Percentiles rank a stretch among this genome's conserved stretches.
Conservation (phyloP, 2,113 vertebrate species). For the Acanthisitta chloris region DNA sequence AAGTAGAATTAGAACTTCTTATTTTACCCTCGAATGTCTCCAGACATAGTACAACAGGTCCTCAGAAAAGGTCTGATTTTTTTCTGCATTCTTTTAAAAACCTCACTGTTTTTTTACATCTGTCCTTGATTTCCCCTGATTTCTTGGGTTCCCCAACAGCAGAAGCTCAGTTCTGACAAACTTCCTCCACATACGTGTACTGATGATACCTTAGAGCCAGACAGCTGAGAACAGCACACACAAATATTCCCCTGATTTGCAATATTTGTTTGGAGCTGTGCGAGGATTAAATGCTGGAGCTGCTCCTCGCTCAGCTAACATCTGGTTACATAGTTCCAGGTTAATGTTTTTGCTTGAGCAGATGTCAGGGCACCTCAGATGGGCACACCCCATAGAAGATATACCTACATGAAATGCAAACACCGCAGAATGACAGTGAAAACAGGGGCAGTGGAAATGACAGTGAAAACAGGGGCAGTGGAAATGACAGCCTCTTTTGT, state of each 20-base stretch:
- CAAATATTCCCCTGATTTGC: neutral
- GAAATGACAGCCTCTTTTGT: neutral
- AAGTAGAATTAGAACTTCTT: neutral
- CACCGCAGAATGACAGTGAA: neutral
- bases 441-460: neutral
- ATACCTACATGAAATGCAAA: rapidly evolving
- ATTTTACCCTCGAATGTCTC: neutral
- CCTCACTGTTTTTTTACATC: neutral
- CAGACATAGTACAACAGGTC: neutral
- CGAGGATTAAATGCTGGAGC: neutral
- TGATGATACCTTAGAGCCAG: neutral
- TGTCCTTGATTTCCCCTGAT: neutral
- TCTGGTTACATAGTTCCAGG: neutral
- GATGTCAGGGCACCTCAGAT: neutral
- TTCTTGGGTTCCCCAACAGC: neutral
- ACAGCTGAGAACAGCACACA: neutral
- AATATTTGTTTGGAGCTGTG: neutral
- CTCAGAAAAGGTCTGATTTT: neutral
- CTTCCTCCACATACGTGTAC: rapidly evolving
- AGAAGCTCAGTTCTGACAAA: neutral
- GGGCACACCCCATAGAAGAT: neutral
- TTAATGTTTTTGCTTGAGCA: neutral
- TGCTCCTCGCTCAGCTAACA: neutral
- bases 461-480: neutral
- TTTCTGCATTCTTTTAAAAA: neutral